Conservation (phyloP, 2,797 vertebrate genomes). For the Miichthys miiuy region DNA sequence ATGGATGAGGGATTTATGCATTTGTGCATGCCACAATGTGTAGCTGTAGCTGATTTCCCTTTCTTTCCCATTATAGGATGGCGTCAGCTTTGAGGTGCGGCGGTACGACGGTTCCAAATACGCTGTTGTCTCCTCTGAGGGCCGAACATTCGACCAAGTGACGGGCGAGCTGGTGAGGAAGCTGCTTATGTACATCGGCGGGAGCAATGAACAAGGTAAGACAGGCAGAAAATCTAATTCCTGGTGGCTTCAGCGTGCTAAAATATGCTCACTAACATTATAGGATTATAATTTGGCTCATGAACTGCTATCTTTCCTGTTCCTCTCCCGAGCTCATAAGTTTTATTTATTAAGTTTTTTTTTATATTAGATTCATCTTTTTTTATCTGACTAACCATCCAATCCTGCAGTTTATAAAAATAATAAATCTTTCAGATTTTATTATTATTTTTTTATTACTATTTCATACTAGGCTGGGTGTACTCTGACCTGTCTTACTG, state of each 20-base stretch:
- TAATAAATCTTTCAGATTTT: neutral
- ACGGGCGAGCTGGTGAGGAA: constrained; percentile 89
- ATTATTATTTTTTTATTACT: neutral
- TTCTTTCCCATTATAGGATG: constrained; percentile 80
- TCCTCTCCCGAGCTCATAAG: neutral
- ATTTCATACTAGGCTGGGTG: neutral
- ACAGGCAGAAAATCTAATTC: neutral
- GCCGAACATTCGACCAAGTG: constrained; percentile 91
- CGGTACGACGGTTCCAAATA: constrained; percentile 87
- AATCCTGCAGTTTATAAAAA: constrained; percentile 10
- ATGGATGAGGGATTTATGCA: neutral
- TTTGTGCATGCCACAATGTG: neutral
- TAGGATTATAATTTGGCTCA: neutral
- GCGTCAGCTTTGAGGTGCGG: constrained; percentile 90
- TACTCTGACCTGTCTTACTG: too few species aligned
- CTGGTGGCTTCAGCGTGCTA: neutral
- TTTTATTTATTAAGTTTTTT: neutral
- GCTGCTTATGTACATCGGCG: constrained; percentile 92
- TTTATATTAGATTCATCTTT: neutral
- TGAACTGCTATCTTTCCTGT: neutral
- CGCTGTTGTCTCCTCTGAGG: constrained; percentile 86
- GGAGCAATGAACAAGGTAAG: constrained; percentile 91
- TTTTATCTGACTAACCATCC: neutral
- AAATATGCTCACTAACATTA: neutral
- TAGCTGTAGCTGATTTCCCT: neutral